Base-by-base conservation (phyloP, 2,888 invertebrate species). In the Agrochola circellaris region DNA sequence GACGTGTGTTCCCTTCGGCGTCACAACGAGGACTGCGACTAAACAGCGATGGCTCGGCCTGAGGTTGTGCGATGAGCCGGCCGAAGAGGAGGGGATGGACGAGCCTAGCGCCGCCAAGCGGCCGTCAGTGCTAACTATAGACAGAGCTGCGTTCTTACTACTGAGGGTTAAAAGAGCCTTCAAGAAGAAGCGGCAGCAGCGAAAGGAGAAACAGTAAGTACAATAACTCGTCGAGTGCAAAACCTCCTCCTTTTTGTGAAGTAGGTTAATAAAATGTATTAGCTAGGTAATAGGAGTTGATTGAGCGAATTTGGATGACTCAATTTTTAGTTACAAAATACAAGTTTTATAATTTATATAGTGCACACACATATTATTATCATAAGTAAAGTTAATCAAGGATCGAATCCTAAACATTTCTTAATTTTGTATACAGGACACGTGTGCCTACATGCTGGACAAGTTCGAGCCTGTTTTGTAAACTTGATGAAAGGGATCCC, bases 161-260 rank as follows among this genome's bases (percentile, higher is more conserved):
- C 97, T 99, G 88, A 97, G 99, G 88, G 99, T 99, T 79, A 99
- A 99, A 93, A 98, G 98, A 91, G 99, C 98, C 61, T 99, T 99
- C 95, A 98, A 98, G 95, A 99, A 98, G 97, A 99, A 99, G 96
- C 98, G 98, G 88, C 98, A 98, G 93, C 98, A 98, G 93, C 97
- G 98, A 89, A 98, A 98, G 93, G 98, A 99, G 83, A 98, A 98
- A 97, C 98, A 97, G 98, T 98, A 93, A 98, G 98, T 61, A 30
- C 17, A 60, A 30, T 30, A 17, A 30, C 15, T 56, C 1, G 5
- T 69, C 2, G 7, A 42, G 1, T 30, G 30, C 23, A 20, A 2
- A 45, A 11, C 9, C 7, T 66, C 11, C 23, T 30, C 15, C 1
- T 30, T 30, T 23, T n/a, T 30, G 0, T 11, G 7, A 45, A n/a